phyloP scores from a whole-genome alignment of 2,113 vertebrate genomes.

The Cyphomyrus plagiostoma region DNA sequence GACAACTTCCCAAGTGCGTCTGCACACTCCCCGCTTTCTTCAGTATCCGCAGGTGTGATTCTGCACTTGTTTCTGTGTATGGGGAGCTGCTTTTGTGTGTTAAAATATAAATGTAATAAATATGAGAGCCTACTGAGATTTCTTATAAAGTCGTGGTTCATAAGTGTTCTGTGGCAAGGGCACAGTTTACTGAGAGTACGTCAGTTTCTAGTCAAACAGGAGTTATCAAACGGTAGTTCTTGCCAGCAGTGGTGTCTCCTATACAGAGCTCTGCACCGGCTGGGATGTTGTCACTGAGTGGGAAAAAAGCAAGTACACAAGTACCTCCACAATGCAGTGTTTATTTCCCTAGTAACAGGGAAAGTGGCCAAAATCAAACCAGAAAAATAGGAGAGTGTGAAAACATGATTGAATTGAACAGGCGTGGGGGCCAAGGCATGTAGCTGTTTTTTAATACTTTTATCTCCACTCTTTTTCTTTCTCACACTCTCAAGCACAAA shows the following conservation, averaged over 20 bases:
- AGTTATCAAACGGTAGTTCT: neutral
- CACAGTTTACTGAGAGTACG: neutral
- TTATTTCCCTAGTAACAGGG: slow-evolving; percentile 2
- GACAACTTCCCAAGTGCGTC: neutral
- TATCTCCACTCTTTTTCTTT: neutral
- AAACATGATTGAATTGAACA: slow-evolving; percentile 8
- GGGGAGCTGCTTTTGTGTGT: slow-evolving; percentile 1
- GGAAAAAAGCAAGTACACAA: slow-evolving; percentile 3
- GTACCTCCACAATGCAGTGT: slow-evolving; percentile 2
- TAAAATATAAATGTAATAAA: neutral
- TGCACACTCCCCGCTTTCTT: neutral
- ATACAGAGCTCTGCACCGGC: neutral
- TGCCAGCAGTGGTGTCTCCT: neutral
- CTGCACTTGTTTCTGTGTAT: slow-evolving; percentile 28
- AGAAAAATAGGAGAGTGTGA: slow-evolving; percentile 16
- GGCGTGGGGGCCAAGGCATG: neutral
- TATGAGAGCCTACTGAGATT: neutral
- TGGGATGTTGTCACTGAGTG: slow-evolving; percentile 3
- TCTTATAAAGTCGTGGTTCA: neutral
- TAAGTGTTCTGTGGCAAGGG: neutral
- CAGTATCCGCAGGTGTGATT: slow-evolving; percentile 9
- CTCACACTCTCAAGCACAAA: slow-evolving; percentile 7
- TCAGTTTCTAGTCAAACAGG: neutral
- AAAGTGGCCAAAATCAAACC: neutral
- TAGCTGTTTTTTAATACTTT: neutral